A percentile compares a stretch with the other conserved stretches of the same genome.
These are phyloP conservation scores for Acleris sparsana DNA, from an alignment of 2,888 invertebrate species.

Conservation along the genomic window DNA sequence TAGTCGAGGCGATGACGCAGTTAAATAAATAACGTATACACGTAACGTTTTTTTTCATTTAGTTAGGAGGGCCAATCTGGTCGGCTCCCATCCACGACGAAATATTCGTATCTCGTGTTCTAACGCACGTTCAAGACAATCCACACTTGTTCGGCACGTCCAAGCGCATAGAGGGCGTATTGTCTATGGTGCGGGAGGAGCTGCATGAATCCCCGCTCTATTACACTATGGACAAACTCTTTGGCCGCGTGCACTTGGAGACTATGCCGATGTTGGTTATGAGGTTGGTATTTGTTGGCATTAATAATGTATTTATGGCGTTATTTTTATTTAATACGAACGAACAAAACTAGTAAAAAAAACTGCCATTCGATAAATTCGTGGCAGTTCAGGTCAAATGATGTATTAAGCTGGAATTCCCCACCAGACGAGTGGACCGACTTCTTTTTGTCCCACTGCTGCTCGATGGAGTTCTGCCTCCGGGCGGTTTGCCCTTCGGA, in stretches of 20 bases:
- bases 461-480: too few relatives aligned
- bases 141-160: constrained; percentile 85
- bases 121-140: constrained; percentile 73
- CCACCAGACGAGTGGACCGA: too few relatives aligned
- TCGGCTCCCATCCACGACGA: constrained; percentile 92
- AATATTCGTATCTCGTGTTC: constrained; percentile 88
- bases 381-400: too few relatives aligned
- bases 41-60: background rate
- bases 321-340: too few relatives aligned
- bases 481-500: too few relatives aligned
- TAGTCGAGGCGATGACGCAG: too few relatives aligned
- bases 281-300: constrained; percentile 73
- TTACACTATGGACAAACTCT: constrained; percentile 91
- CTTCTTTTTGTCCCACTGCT: too few relatives aligned
- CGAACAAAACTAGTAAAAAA: too few relatives aligned
- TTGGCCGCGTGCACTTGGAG: constrained; percentile 87
- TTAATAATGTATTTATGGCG: background rate
- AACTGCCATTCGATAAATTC: too few relatives aligned
- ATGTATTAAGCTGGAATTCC: too few relatives aligned
- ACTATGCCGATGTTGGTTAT: constrained; percentile 88
- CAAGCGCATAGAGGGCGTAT: constrained; percentile 90
- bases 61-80: constrained; percentile 98
- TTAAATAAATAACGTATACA: too few relatives aligned
- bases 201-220: constrained; percentile 93
- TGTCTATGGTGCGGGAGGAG: constrained; percentile 93